Evolutionary conservation across 2,113 vertebrate species (phyloP).

Genomic region (Amazona vittata): DNA sequence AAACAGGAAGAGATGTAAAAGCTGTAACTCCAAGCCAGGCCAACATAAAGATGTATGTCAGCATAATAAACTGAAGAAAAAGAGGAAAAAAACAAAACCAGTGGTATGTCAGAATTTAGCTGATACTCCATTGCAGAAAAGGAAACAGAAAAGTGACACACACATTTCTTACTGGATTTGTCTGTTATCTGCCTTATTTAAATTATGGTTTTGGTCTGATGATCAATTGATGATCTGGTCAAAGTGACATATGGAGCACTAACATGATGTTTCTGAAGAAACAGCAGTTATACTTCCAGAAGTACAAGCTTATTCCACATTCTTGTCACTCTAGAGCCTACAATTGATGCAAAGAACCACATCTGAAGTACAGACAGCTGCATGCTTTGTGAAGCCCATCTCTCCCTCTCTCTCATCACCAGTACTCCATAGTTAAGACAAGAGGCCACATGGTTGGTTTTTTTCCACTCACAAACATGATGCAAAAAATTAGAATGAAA

Average conservation of each 20-base stretch:
- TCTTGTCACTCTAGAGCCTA: neutral
- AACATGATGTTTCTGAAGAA: neutral
- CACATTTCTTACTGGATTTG: neutral
- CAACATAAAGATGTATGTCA: slow-evolving; percentile 99
- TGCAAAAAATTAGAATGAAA: neutral
- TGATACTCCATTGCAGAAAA: neutral
- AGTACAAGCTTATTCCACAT: neutral
- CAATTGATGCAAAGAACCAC: accelerated
- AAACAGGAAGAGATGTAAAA: slow-evolving; percentile 96
- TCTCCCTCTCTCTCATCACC: neutral
- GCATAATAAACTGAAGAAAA: slow-evolving; percentile 92
- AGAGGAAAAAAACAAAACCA: neutral
- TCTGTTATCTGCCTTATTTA: neutral
- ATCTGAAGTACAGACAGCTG: neutral
- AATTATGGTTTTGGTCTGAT: neutral
- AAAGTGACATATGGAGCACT: neutral
- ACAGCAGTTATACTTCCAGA: neutral
- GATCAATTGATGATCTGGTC: neutral
- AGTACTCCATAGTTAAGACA: neutral
- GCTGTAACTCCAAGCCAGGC: slow-evolving; percentile 98
- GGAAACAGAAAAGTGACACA: neutral
- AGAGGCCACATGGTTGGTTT: neutral
- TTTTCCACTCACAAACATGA: neutral
- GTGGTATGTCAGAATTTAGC: neutral
- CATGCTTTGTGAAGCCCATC: neutral